Conservation (phyloP, 2,797 vertebrate species). For the Neosilurus mollespiculum region DNA sequence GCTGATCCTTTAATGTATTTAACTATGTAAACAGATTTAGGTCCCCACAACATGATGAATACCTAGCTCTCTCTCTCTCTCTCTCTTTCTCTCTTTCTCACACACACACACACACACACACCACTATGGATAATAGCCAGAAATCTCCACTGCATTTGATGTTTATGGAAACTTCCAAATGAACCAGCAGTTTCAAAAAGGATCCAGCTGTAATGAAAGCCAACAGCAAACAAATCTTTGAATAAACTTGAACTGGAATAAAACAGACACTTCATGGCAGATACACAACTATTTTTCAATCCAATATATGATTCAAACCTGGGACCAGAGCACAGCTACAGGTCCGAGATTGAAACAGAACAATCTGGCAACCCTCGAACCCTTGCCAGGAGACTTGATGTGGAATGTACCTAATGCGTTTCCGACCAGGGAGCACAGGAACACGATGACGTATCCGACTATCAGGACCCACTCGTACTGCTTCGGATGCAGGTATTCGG, state of each 20-base stretch:
- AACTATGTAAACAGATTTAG: no score
- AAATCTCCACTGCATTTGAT: neutral
- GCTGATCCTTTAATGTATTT: no score
- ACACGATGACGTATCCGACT: constrained; percentile 90
- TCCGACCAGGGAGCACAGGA: constrained; percentile 89
- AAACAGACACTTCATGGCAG: neutral
- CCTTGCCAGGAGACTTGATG: no score
- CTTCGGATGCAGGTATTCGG: constrained; percentile 91
- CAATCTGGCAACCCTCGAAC: no score
- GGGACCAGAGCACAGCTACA: no score
- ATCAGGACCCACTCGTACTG: constrained; percentile 96
- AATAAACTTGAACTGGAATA: neutral
- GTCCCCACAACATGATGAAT: neutral
- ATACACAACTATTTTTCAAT: neutral
- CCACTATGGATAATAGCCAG: neutral
- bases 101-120: no score
- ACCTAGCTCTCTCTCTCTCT: no score
- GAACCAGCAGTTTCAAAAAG: no score
- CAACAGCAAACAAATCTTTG: neutral
- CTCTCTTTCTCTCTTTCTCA: no score
- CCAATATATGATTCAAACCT: neutral
- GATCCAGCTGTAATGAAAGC: neutral
- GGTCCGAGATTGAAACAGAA: no score
- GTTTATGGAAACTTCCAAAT: neutral
- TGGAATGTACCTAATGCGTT: constrained; percentile 89